Conservation (phyloP, 2,113 vertebrate species). For the Salvelinus fontinalis region DNA sequence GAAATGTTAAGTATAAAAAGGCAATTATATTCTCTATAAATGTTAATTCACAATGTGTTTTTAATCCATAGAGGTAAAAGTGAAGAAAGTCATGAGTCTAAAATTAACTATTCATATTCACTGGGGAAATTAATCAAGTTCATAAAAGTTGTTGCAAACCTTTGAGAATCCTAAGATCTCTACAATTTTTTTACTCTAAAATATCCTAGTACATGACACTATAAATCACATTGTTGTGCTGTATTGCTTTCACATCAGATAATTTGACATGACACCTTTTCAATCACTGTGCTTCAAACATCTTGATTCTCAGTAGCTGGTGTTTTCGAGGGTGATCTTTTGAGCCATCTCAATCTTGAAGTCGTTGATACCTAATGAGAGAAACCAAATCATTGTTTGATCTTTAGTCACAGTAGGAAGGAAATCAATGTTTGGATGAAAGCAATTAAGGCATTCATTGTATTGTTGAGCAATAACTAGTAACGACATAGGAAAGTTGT, state of each 20-base stretch:
- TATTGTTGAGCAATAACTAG: neutral
- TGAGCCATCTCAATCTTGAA: constrained; percentile 76
- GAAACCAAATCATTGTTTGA: constrained; percentile 6
- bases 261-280: neutral
- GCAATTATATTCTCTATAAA: too few species aligned
- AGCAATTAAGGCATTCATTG: neutral
- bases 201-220: too few species aligned
- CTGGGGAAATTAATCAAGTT: too few species aligned
- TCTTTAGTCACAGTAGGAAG: neutral
- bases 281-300: neutral
- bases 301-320: constrained; percentile 59
- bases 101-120: too few species aligned
- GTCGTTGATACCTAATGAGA: constrained; percentile 79
- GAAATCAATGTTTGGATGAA: neutral
- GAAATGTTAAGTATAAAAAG: too few species aligned
- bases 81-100: too few species aligned
- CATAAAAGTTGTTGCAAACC: too few species aligned
- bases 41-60: too few species aligned
- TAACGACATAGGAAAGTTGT: neutral
- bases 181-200: too few species aligned
- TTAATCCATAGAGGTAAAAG: too few species aligned
- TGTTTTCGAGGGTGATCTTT: constrained; percentile 78
- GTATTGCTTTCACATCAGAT: neutral
- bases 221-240: neutral
- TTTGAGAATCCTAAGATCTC: too few species aligned